Base-by-base conservation (phyloP, 2,888 invertebrate species). In the Nomada fabriciana region DNA sequence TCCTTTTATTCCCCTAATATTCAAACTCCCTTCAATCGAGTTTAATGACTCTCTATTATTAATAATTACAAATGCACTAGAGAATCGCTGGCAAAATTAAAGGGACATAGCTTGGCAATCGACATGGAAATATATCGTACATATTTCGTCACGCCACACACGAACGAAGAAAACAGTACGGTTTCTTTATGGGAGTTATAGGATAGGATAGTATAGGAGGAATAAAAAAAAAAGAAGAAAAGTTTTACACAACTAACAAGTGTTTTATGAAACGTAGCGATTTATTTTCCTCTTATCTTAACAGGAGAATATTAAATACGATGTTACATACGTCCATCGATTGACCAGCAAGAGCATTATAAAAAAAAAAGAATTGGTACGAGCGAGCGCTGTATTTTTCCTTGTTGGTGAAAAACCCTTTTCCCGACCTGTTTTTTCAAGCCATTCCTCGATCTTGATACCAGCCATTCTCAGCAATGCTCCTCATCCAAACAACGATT, bases 181-280 rank as follows among this genome's bases (percentile, higher is more conserved):
- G 1, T 55, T 50, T 61, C 68, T 47, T 89, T 90, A 2, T 90
- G 96, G 96, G 96, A 36, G 36, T 5, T 7, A 36, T 36, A 7
- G 36, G 7, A 36, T 9, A 36, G 36, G 7, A 36, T 36, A 36
- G 36, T 36, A 36, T 36, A 7, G 36, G 36, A 7, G 0, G 95
- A 96, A 88, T 91, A 94, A 7, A 95, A 36, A 95, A 29, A 36
- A 36, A 36, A 36, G 36, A 36, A 36, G 36, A 7, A 36, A 36
- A 36, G 36, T 36, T 36, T 36, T 36, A 36, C 36, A 1, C 47
- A 15, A 47, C 47, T 47, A 47, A 13, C 15, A 47, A 47, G 13
- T 13, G 47, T 47, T 47, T 13, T 15, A 47, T 15, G 47, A 47
- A 13, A 15, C 47, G 15, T 47, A 47, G 47, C 47, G 47, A 15